phyloP scores from a whole-genome alignment of 2,113 vertebrate species.

The Apistogramma diplotaenia region DNA sequence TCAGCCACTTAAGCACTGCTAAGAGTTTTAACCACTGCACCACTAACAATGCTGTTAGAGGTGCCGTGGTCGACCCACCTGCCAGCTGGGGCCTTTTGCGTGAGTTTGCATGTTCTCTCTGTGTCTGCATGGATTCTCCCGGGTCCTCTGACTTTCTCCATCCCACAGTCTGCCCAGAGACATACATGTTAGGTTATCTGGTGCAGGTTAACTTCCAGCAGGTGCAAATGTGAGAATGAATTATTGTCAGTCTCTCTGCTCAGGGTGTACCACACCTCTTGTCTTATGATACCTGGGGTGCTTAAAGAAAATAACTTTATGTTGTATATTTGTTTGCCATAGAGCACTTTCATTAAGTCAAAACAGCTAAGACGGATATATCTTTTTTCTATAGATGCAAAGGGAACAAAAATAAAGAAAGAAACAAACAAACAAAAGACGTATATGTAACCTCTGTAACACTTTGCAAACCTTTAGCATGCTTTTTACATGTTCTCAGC shows the following conservation, averaged over 20 bases:
- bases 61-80: not conserved
- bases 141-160: fast-evolving
- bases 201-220: not conserved
- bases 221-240: not conserved
- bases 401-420: not conserved
- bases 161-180: not conserved
- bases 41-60: no score
- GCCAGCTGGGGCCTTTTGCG: not conserved
- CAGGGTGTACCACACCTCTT: not conserved
- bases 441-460: fast-evolving
- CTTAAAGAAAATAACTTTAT: not conserved
- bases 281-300: fast-evolving
- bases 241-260: not conserved
- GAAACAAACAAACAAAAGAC: not conserved
- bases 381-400: not conserved
- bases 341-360: not conserved
- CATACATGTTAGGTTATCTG: not conserved
- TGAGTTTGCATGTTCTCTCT: not conserved
- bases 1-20: not conserved
- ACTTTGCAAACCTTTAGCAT: not conserved
- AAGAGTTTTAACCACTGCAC: no score
- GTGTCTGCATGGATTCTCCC: not conserved
- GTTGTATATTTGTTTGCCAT: not conserved
- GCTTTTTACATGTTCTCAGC: not conserved
- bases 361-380: fast-evolving